phyloP scores from a whole-genome alignment of 2,797 vertebrate species.

The Acrossocheilus fasciatus region DNA sequence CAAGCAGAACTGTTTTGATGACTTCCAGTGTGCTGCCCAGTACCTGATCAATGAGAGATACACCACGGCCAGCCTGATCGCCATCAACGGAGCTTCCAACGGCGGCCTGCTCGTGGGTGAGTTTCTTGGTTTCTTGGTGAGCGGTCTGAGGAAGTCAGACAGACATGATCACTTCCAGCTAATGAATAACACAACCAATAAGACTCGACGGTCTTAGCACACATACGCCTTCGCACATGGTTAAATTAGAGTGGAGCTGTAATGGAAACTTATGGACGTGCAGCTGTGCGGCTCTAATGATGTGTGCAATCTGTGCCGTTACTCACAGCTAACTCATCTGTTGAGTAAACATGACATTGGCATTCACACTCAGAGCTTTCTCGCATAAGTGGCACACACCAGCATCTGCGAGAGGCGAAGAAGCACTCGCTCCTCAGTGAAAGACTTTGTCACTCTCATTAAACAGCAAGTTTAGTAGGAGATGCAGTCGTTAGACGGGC shows the following conservation, averaged over 20 bases:
- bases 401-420: slow-evolving; percentile 20
- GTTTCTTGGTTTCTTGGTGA: slow-evolving; percentile 39
- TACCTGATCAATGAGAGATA: slow-evolving; percentile 77
- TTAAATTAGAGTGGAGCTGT: neutral
- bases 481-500: slow-evolving; percentile 59
- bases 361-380: neutral
- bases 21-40: slow-evolving; percentile 80
- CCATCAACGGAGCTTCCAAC: slow-evolving; percentile 81
- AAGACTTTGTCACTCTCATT: slow-evolving; percentile 40
- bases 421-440: slow-evolving; percentile 58
- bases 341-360: slow-evolving; percentile 9
- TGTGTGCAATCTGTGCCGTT: slow-evolving; percentile 9
- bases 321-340: slow-evolving; percentile 34
- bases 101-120: slow-evolving; percentile 81
- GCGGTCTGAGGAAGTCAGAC: neutral
- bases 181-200: neutral
- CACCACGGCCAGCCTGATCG: slow-evolving; percentile 71
- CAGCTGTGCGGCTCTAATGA: slow-evolving; percentile 13
- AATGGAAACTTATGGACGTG: neutral
- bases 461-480: slow-evolving; percentile 66
- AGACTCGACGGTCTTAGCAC: neutral
- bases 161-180: neutral
- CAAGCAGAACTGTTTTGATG: slow-evolving; percentile 82
- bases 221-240: neutral
- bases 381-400: neutral